Conservation (phyloP, 2,797 vertebrate genomes). For the Tiaroga cobitis region DNA sequence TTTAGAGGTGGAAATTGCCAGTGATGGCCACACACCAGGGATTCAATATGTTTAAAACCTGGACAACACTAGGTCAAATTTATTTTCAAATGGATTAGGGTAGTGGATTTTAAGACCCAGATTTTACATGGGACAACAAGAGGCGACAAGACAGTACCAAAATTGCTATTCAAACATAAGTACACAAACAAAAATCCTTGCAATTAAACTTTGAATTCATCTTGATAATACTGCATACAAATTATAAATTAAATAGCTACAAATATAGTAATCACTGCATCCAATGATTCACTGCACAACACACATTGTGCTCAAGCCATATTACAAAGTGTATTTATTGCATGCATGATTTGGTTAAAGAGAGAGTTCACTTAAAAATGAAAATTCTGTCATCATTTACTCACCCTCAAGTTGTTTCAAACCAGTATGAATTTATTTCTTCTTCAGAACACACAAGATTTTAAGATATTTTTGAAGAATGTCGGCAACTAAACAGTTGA, state of each 20-base stretch:
- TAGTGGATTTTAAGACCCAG: not conserved
- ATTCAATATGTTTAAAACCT: slow-evolving; percentile 65
- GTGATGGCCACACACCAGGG: slow-evolving; percentile 54
- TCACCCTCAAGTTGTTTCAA: not conserved
- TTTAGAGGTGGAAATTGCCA: slow-evolving; percentile 13
- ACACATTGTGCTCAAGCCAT: not conserved
- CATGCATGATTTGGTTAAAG: not conserved
- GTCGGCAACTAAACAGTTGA: not conserved
- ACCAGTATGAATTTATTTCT: not conserved
- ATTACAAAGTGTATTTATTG: not conserved
- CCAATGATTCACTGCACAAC: not conserved
- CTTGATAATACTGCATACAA: not conserved
- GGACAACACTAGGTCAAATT: slow-evolving; percentile 63
- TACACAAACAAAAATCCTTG: not conserved
- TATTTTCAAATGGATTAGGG: slow-evolving; percentile 18
- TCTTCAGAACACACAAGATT: not conserved
- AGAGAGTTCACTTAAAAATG: too few species aligned
- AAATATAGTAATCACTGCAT: not conserved
- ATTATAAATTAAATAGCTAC: not conserved
- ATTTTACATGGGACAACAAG: not conserved
- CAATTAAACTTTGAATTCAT: not conserved
- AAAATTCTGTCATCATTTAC: too few species aligned
- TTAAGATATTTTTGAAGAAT: not conserved
- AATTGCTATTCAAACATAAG: not conserved
- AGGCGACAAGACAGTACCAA: not conserved